These are phyloP conservation scores for Chionis minor DNA, from an alignment of 2,113 vertebrate species.

Conservation along the genomic window DNA sequence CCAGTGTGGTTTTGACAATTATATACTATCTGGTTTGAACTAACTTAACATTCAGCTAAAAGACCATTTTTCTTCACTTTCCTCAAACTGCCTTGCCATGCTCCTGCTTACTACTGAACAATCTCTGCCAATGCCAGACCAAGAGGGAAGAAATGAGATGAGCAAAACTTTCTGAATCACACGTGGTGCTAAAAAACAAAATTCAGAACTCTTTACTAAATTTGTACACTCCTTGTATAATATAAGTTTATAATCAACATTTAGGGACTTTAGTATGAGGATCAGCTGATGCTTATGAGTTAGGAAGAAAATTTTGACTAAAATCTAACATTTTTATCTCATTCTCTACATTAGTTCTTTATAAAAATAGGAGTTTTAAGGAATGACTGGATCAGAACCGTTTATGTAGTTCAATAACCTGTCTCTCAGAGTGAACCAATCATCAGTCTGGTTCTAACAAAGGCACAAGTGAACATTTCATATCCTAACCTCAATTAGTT, in stretches of 20 bases:
- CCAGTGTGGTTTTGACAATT: constrained; percentile 30
- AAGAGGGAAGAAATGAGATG: neutral
- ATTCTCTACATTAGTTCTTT: neutral
- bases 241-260: too few relatives aligned
- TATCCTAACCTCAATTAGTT: neutral
- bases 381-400: neutral
- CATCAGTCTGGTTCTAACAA: neutral
- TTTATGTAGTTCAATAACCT: neutral
- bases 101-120: neutral
- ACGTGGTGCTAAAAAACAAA: neutral
- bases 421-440: neutral
- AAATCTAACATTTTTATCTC: neutral
- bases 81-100: neutral
- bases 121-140: neutral
- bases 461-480: neutral
- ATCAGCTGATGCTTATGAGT: neutral
- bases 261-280: too few relatives aligned
- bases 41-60: neutral
- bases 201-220: neutral
- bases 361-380: neutral
- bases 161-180: neutral
- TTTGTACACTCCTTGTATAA: too few relatives aligned
- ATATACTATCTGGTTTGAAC: neutral
- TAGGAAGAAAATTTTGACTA: neutral
- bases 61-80: neutral